Percentiles rank a stretch among this genome's conserved stretches.
phyloP scores from a whole-genome alignment of 2,797 vertebrate species.

The Xyrichtys novacula region DNA sequence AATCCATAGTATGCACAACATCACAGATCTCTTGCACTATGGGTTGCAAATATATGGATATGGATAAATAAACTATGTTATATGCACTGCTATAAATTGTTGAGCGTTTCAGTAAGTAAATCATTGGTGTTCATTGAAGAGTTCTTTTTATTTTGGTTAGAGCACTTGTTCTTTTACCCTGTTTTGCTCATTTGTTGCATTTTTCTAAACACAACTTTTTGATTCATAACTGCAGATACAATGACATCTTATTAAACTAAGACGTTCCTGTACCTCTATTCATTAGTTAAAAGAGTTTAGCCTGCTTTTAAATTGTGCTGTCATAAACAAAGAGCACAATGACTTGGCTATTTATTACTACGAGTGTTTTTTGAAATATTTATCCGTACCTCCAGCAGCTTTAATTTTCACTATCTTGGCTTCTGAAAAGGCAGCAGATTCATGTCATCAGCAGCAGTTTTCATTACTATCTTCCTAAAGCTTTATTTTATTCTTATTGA shows the following conservation, averaged over 20 bases:
- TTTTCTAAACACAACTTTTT: too few species aligned
- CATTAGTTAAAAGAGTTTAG: not conserved
- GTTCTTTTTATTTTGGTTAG: too few species aligned
- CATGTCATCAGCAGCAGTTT: slow-evolving; percentile 23
- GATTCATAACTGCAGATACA: not conserved
- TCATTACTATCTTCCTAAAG: slow-evolving; percentile 29
- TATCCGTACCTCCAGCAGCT: not conserved
- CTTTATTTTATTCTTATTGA: slow-evolving; percentile 56
- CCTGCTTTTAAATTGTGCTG: not conserved
- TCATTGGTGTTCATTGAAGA: too few species aligned
- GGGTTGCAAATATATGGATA: too few species aligned
- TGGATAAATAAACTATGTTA: too few species aligned
- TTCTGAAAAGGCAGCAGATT: slow-evolving; percentile 13
- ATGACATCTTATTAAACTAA: not conserved
- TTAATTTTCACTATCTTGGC: slow-evolving; percentile 7
- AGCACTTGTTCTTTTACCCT: not conserved
- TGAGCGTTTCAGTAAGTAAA: too few species aligned
- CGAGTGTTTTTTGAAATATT: not conserved
- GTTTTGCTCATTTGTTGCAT: not conserved
- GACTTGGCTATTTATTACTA: not conserved
- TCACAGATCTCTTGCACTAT: too few species aligned
- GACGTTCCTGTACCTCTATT: not conserved
- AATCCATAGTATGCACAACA: too few species aligned
- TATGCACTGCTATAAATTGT: too few species aligned
- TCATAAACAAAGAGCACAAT: not conserved